Conservation (phyloP, 1,140 invertebrate genomes). For the Ooceraea biroi region DNA sequence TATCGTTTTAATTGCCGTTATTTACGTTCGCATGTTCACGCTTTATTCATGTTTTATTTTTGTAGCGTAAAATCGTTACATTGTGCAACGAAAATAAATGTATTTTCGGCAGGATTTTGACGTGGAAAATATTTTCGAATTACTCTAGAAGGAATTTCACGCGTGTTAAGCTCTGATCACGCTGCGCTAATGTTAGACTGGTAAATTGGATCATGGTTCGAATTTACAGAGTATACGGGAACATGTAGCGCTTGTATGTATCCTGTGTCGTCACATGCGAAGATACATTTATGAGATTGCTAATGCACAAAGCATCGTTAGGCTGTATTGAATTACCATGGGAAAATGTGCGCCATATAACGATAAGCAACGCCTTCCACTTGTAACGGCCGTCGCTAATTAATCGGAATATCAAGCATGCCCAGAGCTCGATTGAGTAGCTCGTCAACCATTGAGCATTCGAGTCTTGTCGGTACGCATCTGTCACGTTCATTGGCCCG, state of each 20-base stretch:
- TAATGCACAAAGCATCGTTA: conserved; percentile 45
- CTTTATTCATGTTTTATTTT: too few species aligned
- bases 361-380: neutral
- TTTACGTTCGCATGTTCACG: too few species aligned
- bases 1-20: neutral
- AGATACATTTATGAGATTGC: neutral
- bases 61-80: neutral
- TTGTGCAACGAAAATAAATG: neutral
- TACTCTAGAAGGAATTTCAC: neutral
- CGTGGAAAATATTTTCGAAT: neutral
- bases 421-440: conserved; percentile 48
- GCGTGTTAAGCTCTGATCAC: neutral
- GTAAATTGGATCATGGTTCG: neutral
- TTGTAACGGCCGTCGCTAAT: conserved; percentile 59
- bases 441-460: conserved; percentile 58
- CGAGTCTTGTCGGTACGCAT: conserved; percentile 53
- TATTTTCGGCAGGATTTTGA: neutral
- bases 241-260: neutral
- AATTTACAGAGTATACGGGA: conserved; percentile 7
- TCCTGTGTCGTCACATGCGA: neutral
- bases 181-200: neutral
- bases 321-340: conserved; percentile 41
- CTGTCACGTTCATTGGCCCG: conserved; percentile 56
- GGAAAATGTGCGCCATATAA: conserved; percentile 17
- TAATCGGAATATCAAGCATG: conserved; percentile 56